phyloP scores from a whole-genome alignment of 2,113 vertebrate genomes.

The Archocentrus centrarchus region DNA sequence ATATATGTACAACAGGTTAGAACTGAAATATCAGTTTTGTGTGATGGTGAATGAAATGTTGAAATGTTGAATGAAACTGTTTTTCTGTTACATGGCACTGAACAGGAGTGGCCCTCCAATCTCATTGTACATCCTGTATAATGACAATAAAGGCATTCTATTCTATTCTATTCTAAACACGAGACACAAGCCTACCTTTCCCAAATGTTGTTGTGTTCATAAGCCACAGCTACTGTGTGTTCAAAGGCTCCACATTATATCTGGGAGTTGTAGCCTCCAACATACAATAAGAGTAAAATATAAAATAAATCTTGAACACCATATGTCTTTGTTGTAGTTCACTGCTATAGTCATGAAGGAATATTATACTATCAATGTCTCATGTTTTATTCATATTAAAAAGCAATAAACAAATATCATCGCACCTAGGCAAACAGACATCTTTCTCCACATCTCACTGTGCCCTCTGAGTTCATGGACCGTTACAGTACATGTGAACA shows the following conservation, averaged over 20 bases:
- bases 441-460: background rate
- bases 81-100: too few relatives aligned
- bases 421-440: background rate
- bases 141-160: too few relatives aligned
- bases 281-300: background rate
- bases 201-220: background rate
- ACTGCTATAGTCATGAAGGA: conserved; percentile 8
- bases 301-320: background rate
- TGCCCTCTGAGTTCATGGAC: background rate
- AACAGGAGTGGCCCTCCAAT: too few relatives aligned
- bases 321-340: conserved; percentile 26
- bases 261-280: background rate
- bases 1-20: background rate
- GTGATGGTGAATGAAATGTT: background rate
- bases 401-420: conserved; percentile 36
- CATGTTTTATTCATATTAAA: conserved; percentile 53
- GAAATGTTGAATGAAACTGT: too few relatives aligned
- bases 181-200: background rate
- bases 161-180: too few relatives aligned
- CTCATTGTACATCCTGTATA: too few relatives aligned
- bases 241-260: background rate
- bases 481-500: background rate
- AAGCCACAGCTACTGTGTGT: background rate
- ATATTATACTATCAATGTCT: conserved; percentile 41
- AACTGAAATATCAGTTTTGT: background rate